Base-by-base conservation (phyloP, 2,888 invertebrate species). In the Mellilla xanthometata region DNA sequence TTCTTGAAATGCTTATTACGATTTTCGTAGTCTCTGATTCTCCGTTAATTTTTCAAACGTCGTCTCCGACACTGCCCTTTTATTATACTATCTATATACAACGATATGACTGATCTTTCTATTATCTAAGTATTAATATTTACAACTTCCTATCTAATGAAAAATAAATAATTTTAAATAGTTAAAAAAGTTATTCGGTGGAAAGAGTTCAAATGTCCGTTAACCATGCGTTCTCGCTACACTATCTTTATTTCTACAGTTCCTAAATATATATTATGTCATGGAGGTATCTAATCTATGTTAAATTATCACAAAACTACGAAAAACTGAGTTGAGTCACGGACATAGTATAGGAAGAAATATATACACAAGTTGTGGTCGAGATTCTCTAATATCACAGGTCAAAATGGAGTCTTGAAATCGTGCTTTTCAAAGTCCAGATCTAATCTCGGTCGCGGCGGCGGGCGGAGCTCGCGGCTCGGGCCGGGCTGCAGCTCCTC, bases 351-450 rank as follows among this genome's bases (percentile, higher is more conserved):
- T n/a, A n/a, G n/a, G n/a, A n/a, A 19, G 19, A 19, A 49, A 72
- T 66, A 70, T 68, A 55, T 70, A 74, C 65, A 70, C 41, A 49
- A 47, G 6, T 4, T 7, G 19, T 44, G 27, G 35, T 24, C 29
- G 52, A 58, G 58, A 55, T 53, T 55, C 54, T 60, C 76, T 81
- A 83, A 81, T 88, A 88, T 85, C 78, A 78, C 88, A 89, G 87
- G 72, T 86, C 63, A 87, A 62, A 89, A 82, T 60, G 82, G 76
- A 76, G 88, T 87, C 75, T 86, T 87, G 65, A 81, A 81, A 53
- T 76, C 56, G 67, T 81, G 79, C 54, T 68, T 68, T 39, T 80
- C 76, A 50, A 77, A 62, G 57, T 75, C 65, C 31, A 65, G 49
- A 41, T 65, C 67, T 32, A 60, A 32, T 12, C 56, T 52, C 10